Evolutionary conservation across 2,113 vertebrate genomes (phyloP), one percentile per base, ranked within the genome.

Genomic region (Emydocephalus ijimae): DNA sequence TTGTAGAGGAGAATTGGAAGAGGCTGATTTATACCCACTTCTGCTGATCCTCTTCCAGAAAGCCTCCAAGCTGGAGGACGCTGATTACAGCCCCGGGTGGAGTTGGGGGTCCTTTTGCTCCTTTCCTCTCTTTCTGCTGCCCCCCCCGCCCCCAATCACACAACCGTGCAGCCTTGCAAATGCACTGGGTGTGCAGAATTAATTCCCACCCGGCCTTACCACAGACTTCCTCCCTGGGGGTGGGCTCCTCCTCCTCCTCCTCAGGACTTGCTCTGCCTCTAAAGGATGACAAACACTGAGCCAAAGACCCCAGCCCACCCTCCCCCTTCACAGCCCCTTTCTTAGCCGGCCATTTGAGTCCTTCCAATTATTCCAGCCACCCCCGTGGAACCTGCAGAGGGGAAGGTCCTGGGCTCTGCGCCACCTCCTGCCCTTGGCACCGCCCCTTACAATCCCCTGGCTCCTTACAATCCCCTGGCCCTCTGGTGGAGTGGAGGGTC

Each of bases 301-400:
- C 85, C 52, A 43, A 81, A 96, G 92, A 34, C 89, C 34, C 93
- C 92, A 61, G 88, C 85, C 92, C 88, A 2, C 43, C 43, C 39
- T 93, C 89, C 39, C 94, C 94, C 94, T 94, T 94, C 96, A 85
- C 94, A 95, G 95, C 96, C 97, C 96, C 96, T 97, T 96, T 88
- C 93, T 96, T 96, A 95, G 2, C 85, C 95, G 95, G 92, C 96
- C 95, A 89, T 94, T 97, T 97, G 97, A 96, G 97, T 97, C 96
- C 97, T 95, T 95, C 95, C 97, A 96, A 97, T 97, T 97, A 97
- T 95, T 97, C 96, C 95, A 95, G 97, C 96, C 97, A 97, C 96
- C 92, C 95, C 96, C 96, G 94, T 94, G 96, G 97, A 96, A 95
- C 94, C 92, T 96, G 94, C 93, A 61, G 93, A n/a, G 92, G 92